Evolutionary conservation across 2,797 vertebrate genomes (phyloP).

Genomic region (Kryptopterus vitreolus): DNA sequence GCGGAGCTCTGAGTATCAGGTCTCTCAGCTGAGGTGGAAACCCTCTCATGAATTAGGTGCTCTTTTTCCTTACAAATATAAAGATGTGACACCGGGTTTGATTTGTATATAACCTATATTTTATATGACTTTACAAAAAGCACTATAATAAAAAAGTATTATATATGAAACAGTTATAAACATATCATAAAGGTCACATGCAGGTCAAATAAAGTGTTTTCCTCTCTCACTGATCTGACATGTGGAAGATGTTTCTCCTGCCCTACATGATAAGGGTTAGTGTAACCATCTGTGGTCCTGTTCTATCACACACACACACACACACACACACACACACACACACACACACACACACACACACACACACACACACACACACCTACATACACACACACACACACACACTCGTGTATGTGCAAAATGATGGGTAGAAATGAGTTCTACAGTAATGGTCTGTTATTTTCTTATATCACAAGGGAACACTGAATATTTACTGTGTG

Average conservation of each 20-base stretch:
- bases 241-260: slow-evolving; percentile 22
- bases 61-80: neutral
- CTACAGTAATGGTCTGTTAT: slow-evolving; percentile 3
- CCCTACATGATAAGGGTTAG: slow-evolving; percentile 40
- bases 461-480: slow-evolving; percentile 26
- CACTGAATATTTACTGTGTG: slow-evolving; percentile 2
- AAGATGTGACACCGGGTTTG: neutral
- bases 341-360: slow-evolving; percentile 18
- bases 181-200: neutral
- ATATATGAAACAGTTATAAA: neutral
- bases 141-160: neutral
- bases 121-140: neutral
- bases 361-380: too few relatives aligned
- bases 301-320: slow-evolving; percentile 21
- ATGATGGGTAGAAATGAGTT: neutral
- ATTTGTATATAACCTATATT: too few relatives aligned
- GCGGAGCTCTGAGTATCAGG: too few relatives aligned
- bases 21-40: too few relatives aligned
- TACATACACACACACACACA: slow-evolving; percentile 22
- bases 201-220: neutral
- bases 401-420: slow-evolving; percentile 12
- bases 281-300: slow-evolving; percentile 47
- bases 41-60: neutral
- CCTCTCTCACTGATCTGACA: neutral
- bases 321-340: neutral